phyloP scores from a whole-genome alignment of 2,888 invertebrate species.

The Sceliomorpha sp. region DNA sequence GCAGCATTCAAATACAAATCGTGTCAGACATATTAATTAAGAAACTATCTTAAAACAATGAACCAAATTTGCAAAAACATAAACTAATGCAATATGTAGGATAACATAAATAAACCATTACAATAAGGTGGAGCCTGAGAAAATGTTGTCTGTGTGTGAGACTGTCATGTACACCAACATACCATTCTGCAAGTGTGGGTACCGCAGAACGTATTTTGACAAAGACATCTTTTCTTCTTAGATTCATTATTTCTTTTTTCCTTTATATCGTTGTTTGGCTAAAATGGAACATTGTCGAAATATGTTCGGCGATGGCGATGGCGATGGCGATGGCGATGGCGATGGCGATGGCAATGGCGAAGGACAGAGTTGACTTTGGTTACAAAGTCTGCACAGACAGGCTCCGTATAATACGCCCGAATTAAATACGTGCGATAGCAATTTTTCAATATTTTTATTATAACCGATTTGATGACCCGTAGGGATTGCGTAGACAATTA shows the following conservation, averaged over 20 bases:
- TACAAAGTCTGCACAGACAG: too few species aligned
- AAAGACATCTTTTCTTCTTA: conserved; percentile 23
- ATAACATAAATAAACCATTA: conserved; percentile 60
- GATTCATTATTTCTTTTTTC: conserved; percentile 1
- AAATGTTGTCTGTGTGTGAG: conserved; percentile 81
- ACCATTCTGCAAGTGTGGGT: conserved; percentile 83
- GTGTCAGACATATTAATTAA: conserved; percentile 38
- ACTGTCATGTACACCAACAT: conserved; percentile 85
- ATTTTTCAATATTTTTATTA: too few species aligned
- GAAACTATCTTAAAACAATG: conserved; percentile 50
- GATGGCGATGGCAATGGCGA: too few species aligned
- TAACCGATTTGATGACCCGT: too few species aligned
- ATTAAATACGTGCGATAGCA: too few species aligned
- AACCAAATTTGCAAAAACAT: conserved; percentile 37
- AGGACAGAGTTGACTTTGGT: too few species aligned
- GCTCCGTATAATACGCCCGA: too few species aligned
- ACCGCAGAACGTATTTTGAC: conserved; percentile 74
- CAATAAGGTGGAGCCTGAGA: conserved; percentile 71
- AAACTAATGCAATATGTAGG: conserved; percentile 61
- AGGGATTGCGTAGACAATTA: too few species aligned
- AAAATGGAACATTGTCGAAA: conserved; percentile 70
- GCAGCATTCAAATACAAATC: conserved; percentile 74
- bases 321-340: too few species aligned
- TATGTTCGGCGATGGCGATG: conserved; percentile 67
- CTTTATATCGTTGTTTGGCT: conserved; percentile 4